Percentiles rank a stretch among this genome's conserved stretches.
Conservation (phyloP, 2,888 invertebrate species). For the Andrena haemorrhoa region DNA sequence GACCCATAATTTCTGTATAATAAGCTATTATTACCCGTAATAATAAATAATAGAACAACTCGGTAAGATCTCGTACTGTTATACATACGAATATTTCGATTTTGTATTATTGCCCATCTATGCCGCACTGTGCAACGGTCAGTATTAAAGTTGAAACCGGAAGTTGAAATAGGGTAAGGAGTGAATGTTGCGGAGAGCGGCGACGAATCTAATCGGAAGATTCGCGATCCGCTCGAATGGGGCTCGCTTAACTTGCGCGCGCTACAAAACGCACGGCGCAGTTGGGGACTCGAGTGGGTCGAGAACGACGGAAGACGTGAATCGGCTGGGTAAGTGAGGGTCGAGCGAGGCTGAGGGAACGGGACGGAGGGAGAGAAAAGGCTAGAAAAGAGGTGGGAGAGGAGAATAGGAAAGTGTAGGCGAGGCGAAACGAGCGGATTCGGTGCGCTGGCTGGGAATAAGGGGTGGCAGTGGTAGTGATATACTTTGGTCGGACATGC, state of each 20-base stretch:
- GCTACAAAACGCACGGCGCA: conserved; percentile 33
- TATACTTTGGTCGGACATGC: conserved; percentile 82
- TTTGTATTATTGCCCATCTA: too few species aligned
- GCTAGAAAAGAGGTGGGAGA: conserved; percentile 12
- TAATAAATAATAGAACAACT: too few species aligned
- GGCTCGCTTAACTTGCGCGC: conserved; percentile 52
- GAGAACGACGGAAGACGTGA: neutral
- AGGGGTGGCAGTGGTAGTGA: conserved; percentile 75
- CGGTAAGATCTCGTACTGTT: too few species aligned
- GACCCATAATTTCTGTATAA: too few species aligned
- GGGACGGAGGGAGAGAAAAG: conserved; percentile 29
- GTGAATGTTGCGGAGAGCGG: conserved; percentile 16
- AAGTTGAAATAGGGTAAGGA: too few species aligned
- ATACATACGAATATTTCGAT: too few species aligned
- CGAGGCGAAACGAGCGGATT: conserved; percentile 64
- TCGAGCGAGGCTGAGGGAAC: neutral
- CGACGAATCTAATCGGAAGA: conserved; percentile 73
- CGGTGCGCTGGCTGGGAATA: conserved; percentile 61
- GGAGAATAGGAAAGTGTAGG: conserved; percentile 50
- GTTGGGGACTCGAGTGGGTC: neutral
- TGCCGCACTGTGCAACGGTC: too few species aligned
- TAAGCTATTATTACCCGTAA: too few species aligned
- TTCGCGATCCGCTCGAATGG: conserved; percentile 57
- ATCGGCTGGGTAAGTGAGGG: neutral
- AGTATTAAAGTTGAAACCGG: too few species aligned